Evolutionary conservation across 2,797 vertebrate genomes (phyloP), one percentile per base, ranked within the genome.

Genomic region (Cuniculus paca): DNA sequence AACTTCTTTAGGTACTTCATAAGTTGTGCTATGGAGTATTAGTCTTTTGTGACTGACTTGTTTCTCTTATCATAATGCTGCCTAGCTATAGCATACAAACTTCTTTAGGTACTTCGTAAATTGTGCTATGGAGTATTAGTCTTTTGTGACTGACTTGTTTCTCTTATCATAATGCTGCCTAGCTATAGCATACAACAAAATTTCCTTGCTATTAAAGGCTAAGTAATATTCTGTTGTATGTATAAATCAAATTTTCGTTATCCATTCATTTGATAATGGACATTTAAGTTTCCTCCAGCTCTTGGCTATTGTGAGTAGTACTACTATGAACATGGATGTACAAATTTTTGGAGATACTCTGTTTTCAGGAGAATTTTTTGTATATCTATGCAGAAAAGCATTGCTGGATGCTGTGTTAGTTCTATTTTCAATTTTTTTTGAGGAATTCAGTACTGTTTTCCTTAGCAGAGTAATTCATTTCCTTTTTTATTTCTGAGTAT

Each of bases 361-460:
- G 54, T 91, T 93, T 89, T 77, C 60, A 96, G 1, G n/a, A n/a
- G n/a, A n/a, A n/a, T n/a, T n/a, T n/a, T 93, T 45, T 81, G 19
- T 31, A 28, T 88, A 88, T 50, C 78, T 56, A 54, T 2, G 22
- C n/a, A 91, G 17, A 91, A 65, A 78, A 34, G 65, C 9, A 58
- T 93, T 78, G 11, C 79, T 95, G 19, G 36, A 45, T 61, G 28
- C 19, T 58, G 24, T 28, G 1, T 20, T 74, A 31, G 5, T 61
- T 88, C 12, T 72, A n/a, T 52, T 39, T 84, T 93, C 20, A 75
- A 45, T 84, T 65, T 91, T 91, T 65, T 88, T 78, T 93, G 19
- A 79, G 11, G 22, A 74, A 26, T 77, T 42, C 20, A 16, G 0
- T 89, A 85, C 45, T 61, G 11, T 70, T 88, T 81, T 72, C 81